phyloP scores from a whole-genome alignment of 2,113 vertebrate species.

The Gymnarchus niloticus region DNA sequence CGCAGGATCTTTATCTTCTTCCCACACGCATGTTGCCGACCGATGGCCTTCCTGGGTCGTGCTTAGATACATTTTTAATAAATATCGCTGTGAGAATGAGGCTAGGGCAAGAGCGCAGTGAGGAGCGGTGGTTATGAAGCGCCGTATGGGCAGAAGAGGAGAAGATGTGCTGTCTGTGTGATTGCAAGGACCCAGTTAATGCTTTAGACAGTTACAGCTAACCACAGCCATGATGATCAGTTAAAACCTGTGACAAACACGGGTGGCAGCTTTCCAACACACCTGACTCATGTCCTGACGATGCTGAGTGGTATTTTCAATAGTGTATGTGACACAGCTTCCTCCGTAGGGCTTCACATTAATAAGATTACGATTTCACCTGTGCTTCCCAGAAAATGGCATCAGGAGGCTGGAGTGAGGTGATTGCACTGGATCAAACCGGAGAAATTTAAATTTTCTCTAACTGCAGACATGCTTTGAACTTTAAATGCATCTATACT shows the following conservation, averaged over 20 bases:
- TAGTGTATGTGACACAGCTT: background rate
- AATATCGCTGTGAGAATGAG: background rate
- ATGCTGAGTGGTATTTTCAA: too few relatives aligned
- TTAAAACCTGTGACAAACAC: background rate
- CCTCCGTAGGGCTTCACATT: background rate
- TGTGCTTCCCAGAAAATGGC: background rate
- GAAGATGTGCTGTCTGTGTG: background rate
- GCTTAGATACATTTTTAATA: background rate
- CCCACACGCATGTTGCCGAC: background rate
- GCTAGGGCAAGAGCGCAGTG: background rate
- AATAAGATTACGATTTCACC: background rate
- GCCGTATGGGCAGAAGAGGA: background rate
- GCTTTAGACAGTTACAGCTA: background rate
- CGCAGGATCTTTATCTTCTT: background rate
- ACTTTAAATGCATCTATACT: background rate
- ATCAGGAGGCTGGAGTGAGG: background rate
- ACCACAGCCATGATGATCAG: background rate
- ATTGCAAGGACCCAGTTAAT: background rate
- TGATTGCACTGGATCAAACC: background rate
- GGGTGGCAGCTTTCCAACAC: background rate
- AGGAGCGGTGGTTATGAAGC: too few relatives aligned
- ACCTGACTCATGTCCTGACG: too few relatives aligned
- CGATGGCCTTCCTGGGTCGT: background rate
- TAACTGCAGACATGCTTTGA: background rate
- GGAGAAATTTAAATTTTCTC: background rate